Percentiles rank a stretch among this genome's conserved stretches.
These are phyloP conservation scores for Aphaenogaster rudis DNA, from an alignment of 1,140 invertebrate species.

Conservation along the genomic window DNA sequence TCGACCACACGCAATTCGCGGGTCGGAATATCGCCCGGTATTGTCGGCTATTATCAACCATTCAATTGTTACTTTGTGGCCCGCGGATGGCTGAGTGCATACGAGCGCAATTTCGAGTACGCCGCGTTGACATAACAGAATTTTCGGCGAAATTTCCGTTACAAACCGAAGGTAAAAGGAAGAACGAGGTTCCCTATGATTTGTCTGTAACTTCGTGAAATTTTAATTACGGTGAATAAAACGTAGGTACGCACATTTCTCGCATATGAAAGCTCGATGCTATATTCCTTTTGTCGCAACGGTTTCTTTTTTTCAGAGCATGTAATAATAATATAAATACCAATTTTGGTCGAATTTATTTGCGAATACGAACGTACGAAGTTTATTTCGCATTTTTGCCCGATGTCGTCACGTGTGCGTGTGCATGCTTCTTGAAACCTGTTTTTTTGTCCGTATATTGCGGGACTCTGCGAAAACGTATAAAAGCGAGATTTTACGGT, in stretches of 20 bases:
- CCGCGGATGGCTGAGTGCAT: neutral
- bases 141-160: constrained; percentile 28
- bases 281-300: neutral
- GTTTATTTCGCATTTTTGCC: constrained; percentile 19
- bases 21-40: neutral
- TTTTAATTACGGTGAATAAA: constrained; percentile 31
- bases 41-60: constrained; percentile 35
- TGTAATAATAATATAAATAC: neutral
- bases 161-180: neutral
- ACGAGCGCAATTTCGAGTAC: constrained; percentile 30
- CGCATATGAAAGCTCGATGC: too few species aligned
- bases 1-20: constrained; percentile 26
- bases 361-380: neutral
- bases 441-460: constrained; percentile 7
- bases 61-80: constrained; percentile 49
- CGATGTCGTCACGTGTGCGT: neutral
- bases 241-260: neutral
- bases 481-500: constrained; percentile 38
- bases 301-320: neutral
- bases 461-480: neutral
- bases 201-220: neutral
- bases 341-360: neutral
- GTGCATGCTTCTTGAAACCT: constrained; percentile 30
- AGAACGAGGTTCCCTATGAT: neutral
- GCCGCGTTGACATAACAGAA: constrained; percentile 20